Evolutionary conservation across 2,888 invertebrate genomes (phyloP).

Genomic region (Lycaena phlaeas): DNA sequence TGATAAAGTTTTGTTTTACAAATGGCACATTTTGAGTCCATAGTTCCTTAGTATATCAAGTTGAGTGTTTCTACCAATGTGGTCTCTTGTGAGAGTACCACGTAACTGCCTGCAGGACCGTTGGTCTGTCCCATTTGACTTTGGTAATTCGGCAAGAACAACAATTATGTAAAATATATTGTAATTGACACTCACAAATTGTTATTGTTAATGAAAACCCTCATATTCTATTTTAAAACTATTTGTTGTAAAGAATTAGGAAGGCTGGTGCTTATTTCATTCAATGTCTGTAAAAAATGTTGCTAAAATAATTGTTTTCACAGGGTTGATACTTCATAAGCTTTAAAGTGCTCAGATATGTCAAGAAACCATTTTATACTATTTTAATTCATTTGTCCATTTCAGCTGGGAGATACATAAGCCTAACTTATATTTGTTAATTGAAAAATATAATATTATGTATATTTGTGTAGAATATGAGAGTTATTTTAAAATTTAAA

Average conservation of each 20-base stretch:
- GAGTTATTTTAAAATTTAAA: not conserved
- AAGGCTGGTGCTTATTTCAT: not conserved
- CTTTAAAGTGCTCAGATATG: no score
- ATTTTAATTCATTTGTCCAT: no score
- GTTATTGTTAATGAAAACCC: not conserved
- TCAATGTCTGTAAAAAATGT: no score
- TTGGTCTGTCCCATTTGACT: constrained; percentile 16
- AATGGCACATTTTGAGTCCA: not conserved
- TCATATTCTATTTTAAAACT: constrained; percentile 2
- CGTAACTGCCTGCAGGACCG: constrained; percentile 15
- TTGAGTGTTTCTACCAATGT: constrained; percentile 14
- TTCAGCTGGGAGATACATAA: no score
- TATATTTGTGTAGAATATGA: constrained; percentile 1
- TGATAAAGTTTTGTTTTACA: not conserved
- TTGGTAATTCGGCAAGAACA: constrained; percentile 24
- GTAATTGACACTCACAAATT: not conserved
- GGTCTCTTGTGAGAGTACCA: constrained; percentile 11
- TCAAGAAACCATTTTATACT: no score
- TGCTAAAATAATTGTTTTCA: no score
- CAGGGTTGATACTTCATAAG: no score
- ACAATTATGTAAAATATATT: not conserved
- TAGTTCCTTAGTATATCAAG: not conserved
- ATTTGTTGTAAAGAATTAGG: not conserved
- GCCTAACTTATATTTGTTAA: no score
- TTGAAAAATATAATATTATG: not conserved